These are phyloP conservation scores for Ceyx erithaca DNA, from an alignment of 2,797 vertebrate species.

Conservation along the genomic window DNA sequence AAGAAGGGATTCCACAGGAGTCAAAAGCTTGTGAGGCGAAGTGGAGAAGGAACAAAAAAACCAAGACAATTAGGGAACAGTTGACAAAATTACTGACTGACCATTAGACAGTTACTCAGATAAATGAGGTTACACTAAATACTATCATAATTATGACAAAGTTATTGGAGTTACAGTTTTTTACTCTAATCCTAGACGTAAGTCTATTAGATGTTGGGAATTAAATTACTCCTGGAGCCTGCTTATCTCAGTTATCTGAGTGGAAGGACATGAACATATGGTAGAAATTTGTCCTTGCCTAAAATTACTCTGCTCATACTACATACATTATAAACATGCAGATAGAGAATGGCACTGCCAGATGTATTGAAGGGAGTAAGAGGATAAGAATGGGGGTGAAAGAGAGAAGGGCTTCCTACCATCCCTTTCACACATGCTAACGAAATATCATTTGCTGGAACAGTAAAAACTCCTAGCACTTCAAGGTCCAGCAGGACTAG, in stretches of 20 bases:
- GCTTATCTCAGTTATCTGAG: constrained; percentile 11
- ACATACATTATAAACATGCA: neutral
- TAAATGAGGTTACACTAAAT: neutral
- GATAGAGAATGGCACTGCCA: constrained; percentile 15
- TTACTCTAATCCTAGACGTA: neutral
- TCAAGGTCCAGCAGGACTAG: neutral
- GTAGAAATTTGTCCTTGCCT: constrained; percentile 42
- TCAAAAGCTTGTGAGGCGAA: neutral
- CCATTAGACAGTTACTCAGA: neutral
- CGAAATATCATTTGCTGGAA: neutral
- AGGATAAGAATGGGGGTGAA: neutral
- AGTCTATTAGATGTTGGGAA: neutral
- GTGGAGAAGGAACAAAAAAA: neutral
- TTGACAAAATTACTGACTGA: neutral
- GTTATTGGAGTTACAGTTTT: neutral
- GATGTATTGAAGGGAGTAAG: neutral
- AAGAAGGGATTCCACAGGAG: neutral
- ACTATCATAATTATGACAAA: neutral
- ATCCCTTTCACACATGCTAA: neutral
- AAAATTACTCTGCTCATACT: constrained; percentile 23
- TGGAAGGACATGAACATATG: constrained; percentile 30
- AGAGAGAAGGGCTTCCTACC: neutral
- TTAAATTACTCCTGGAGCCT: neutral
- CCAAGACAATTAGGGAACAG: neutral
- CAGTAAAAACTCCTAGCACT: constrained; percentile 3